Percentiles rank a stretch among this genome's conserved stretches.
Conservation (phyloP, 2,113 vertebrate species). For the Microtus ochrogaster region DNA sequence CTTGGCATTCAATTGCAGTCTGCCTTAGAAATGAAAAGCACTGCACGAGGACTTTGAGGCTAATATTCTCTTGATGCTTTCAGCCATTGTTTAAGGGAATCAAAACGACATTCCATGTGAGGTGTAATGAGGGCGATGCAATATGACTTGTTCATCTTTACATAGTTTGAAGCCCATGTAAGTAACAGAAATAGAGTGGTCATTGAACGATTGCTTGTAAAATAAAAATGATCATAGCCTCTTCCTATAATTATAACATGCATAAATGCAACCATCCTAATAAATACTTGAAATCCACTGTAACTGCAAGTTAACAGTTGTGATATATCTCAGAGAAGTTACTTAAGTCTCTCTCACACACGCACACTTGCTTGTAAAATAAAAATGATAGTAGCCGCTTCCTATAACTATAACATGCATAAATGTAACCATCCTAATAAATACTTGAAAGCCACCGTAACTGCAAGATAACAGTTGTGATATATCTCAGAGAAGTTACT, state of each 20-base stretch:
- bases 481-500: background rate
- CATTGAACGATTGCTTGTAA: conserved; percentile 25
- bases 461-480: background rate
- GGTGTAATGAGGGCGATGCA: background rate
- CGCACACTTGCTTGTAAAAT: conserved; percentile 31
- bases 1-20: background rate
- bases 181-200: conserved; percentile 38
- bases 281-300: background rate
- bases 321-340: background rate
- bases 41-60: background rate
- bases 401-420: background rate
- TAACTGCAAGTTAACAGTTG: background rate
- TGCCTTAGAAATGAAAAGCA: background rate
- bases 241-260: background rate
- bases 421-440: background rate
- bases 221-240: conserved; percentile 29
- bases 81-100: conserved; percentile 2
- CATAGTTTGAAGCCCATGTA: conserved; percentile 17
- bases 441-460: background rate
- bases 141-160: background rate
- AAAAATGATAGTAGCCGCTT: conserved; percentile 18
- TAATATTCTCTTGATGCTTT: background rate
- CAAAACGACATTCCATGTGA: background rate
- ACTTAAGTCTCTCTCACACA: background rate
- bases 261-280: background rate